Evolutionary conservation across 2,888 invertebrate genomes (phyloP), one percentile per base, ranked within the genome.

Genomic region (Theretra japonica): DNA sequence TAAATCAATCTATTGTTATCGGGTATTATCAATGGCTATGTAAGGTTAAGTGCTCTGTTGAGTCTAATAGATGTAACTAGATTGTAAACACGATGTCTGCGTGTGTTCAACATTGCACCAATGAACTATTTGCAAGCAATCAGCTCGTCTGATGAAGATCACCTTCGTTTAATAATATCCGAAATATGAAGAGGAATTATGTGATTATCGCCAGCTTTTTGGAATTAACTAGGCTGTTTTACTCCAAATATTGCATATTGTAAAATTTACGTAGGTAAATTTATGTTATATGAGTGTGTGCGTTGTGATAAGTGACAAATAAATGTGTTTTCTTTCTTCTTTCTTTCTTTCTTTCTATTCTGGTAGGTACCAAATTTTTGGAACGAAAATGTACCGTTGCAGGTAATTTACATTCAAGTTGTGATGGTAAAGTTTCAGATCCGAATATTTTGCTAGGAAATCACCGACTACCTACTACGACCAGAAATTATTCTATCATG

Each of bases 1-100:
- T 41, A 62, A 62, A 62, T 33, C 65, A 65, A 65, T 65, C 65
- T 65, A 65, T 65, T 65, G 48, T 65, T 65, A 65, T 65, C 65
- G 15, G 23, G 23, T 65, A 41, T 65, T 65, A 65, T 65, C 65
- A 41, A 48, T 48, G 17, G 23, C 17, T 15, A 48, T 17, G 65
- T 65, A 48, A 65, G 65, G 48, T 65, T 65, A 65, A 65, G 65
- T 65, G 48, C 48, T 2, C 48, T 65, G 41, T 65, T 48, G 41
- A 23, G 41, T 30, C 21, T 60, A 53, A 65, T 65, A 48, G 23
- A 30, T 53, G 53, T 60, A 65, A 48, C 41, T 65, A 23, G 48
- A 48, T 23, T 65, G 41, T 65, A 65, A 65, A 65, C 48, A 65
- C 65, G 57, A 57, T 21, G 17, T n/a, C 7, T 65, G 23, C 41